A percentile compares a stretch with the other conserved stretches of the same genome.
Evolutionary conservation across 1,140 invertebrate species (phyloP).

Genomic region (Plutomurus gul): DNA sequence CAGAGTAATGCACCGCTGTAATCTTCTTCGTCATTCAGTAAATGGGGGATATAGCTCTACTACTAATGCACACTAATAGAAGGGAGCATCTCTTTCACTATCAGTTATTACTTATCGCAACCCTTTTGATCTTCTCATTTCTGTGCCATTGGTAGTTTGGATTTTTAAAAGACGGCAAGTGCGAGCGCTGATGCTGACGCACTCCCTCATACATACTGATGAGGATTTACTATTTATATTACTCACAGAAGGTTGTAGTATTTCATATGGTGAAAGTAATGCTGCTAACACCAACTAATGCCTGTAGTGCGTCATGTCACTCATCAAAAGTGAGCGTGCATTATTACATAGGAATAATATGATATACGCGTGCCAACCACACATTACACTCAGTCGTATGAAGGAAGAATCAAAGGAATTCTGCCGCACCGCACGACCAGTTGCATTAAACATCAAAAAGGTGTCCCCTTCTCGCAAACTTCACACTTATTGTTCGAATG

Average conservation of each 20-base stretch:
- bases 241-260: too few species aligned
- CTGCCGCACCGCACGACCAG: not conserved
- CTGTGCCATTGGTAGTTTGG: not conserved
- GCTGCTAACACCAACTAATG: too few species aligned
- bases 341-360: too few species aligned
- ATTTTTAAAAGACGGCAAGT: not conserved
- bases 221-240: too few species aligned
- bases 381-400: too few species aligned
- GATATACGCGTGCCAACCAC: too few species aligned
- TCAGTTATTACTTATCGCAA: not conserved
- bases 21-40: slow-evolving; percentile 14
- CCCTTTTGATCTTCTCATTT: not conserved
- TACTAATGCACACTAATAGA: slow-evolving; percentile 6
- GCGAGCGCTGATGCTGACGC: too few species aligned
- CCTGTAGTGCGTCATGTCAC: too few species aligned
- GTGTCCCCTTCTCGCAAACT: not conserved
- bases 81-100: not conserved
- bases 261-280: too few species aligned
- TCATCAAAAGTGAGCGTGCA: too few species aligned
- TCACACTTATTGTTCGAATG: not conserved
- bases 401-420: not conserved
- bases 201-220: too few species aligned
- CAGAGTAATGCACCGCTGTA: not conserved
- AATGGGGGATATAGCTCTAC: slow-evolving; percentile 9
- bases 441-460: not conserved